Percentiles rank a stretch among this genome's conserved stretches.
Conservation (phyloP, 2,113 vertebrate genomes). For the Trichechus manatus region DNA sequence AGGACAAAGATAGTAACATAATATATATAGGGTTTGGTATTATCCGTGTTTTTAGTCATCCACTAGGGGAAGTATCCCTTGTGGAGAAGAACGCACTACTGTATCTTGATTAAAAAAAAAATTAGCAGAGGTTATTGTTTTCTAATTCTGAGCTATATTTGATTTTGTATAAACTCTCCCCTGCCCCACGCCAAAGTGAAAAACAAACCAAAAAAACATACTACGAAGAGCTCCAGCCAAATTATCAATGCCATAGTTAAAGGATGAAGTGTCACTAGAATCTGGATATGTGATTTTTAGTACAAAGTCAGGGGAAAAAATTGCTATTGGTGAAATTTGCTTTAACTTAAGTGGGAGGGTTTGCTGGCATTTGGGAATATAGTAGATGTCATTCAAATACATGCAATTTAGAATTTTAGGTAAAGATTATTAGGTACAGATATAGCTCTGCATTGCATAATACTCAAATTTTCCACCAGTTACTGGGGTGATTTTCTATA, state of each 20-base stretch:
- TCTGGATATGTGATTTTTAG: not conserved
- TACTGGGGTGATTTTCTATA: not conserved
- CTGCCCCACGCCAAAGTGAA: not conserved
- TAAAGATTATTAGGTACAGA: constrained; percentile 38
- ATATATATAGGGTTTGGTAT: no score
- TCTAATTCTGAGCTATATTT: constrained; percentile 42
- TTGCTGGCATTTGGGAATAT: not conserved
- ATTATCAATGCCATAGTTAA: not conserved
- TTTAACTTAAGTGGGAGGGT: not conserved
- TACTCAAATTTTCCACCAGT: constrained; percentile 2
- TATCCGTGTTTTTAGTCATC: no score
- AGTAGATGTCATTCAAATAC: not conserved
- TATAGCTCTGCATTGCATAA: not conserved
- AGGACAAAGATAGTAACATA: no score
- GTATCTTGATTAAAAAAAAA: constrained; percentile 19
- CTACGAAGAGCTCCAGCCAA: not conserved
- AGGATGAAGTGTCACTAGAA: not conserved
- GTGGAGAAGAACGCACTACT: no score
- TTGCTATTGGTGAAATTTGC: not conserved
- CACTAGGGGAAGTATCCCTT: no score
- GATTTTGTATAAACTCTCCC: not conserved
- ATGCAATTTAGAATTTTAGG: not conserved
- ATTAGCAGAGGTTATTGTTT: not conserved
- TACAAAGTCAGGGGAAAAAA: not conserved
- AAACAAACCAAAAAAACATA: not conserved